Percentiles rank a stretch among this genome's conserved stretches.
These are phyloP conservation scores for Steromphala cineraria DNA, from an alignment of 2,888 invertebrate species.

Conservation along the genomic window DNA sequence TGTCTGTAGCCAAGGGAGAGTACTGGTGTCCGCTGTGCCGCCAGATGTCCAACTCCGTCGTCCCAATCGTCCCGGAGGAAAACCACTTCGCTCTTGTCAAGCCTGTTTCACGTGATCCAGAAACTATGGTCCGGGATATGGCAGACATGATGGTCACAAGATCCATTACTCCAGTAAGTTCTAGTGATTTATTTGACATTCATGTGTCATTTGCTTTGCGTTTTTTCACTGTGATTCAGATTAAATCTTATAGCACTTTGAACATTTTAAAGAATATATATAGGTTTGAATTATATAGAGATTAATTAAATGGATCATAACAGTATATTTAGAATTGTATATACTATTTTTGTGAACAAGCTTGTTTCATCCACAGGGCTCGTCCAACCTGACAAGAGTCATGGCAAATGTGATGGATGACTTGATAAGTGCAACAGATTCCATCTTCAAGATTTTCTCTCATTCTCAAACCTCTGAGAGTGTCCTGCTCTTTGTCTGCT, in stretches of 20 bases:
- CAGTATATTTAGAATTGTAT: too few species aligned
- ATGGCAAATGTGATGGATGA: slow-evolving; percentile 84
- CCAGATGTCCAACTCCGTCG: slow-evolving; percentile 91
- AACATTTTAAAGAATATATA: too few species aligned
- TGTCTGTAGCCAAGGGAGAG: slow-evolving; percentile 79
- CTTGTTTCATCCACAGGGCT: slow-evolving; percentile 48
- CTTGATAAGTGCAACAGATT: slow-evolving; percentile 90
- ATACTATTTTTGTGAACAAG: neutral
- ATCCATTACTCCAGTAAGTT: slow-evolving; percentile 67
- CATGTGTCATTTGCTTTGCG: neutral
- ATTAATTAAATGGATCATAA: too few species aligned
- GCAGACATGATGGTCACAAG: slow-evolving; percentile 77
- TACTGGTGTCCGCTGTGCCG: slow-evolving; percentile 96
- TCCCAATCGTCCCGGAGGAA: slow-evolving; percentile 79
- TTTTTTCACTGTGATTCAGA: too few species aligned
- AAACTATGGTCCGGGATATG: slow-evolving; percentile 63
- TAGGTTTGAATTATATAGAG: too few species aligned
- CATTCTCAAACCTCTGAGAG: slow-evolving; percentile 82
- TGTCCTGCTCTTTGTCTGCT: slow-evolving; percentile 86
- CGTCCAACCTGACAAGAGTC: slow-evolving; percentile 73
- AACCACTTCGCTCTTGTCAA: slow-evolving; percentile 55
- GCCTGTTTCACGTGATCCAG: slow-evolving; percentile 55
- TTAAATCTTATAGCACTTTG: too few species aligned
- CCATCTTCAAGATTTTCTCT: slow-evolving; percentile 83
- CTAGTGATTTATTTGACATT: too few species aligned